A percentile compares a stretch with the other conserved stretches of the same genome.
These are phyloP conservation scores for Picus viridis DNA, from an alignment of 2,797 vertebrate genomes.

Conservation along the genomic window DNA sequence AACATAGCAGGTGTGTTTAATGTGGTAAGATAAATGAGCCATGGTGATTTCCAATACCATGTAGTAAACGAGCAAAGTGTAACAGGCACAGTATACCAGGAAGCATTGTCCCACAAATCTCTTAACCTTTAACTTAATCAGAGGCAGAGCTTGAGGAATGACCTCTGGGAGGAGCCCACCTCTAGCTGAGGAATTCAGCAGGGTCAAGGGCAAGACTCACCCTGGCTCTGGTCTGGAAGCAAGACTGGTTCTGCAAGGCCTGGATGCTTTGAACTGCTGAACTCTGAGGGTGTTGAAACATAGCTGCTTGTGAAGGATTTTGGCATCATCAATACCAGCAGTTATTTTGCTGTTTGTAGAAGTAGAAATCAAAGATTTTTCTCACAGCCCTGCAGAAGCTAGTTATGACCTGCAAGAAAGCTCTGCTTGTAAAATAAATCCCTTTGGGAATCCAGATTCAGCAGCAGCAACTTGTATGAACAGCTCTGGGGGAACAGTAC, in stretches of 20 bases:
- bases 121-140: background rate
- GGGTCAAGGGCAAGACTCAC: background rate
- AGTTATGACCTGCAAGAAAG: background rate
- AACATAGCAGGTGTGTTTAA: fast-evolving
- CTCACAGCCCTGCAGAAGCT: background rate
- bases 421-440: background rate
- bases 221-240: background rate
- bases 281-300: background rate
- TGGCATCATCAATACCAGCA: background rate
- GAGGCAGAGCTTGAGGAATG: background rate
- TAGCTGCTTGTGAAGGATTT: background rate
- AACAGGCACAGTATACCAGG: background rate
- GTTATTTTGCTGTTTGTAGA: background rate
- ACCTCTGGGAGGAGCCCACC: background rate
- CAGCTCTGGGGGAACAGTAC: background rate
- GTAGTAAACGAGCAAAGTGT: background rate
- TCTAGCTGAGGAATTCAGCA: background rate
- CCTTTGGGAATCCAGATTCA: background rate
- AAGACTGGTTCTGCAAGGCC: fast-evolving
- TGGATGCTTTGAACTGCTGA: background rate
- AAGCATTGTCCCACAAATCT: background rate
- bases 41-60: background rate
- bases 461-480: background rate
- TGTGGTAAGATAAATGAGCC: background rate
- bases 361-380: background rate